Base-by-base conservation (phyloP, 92 coral and sea anemone genomes). In the Porites divaricata region DNA sequence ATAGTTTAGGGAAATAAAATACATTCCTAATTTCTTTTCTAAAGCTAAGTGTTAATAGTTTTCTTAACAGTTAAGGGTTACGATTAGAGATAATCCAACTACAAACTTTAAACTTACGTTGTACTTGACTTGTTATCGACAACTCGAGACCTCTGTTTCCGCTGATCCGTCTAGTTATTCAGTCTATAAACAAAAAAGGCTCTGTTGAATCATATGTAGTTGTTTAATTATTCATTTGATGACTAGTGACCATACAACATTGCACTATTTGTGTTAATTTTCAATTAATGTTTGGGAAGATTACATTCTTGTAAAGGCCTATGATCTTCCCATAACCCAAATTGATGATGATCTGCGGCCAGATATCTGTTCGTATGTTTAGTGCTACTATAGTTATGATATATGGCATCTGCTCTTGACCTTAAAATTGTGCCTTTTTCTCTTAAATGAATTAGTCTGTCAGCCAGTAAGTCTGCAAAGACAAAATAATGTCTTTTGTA, bases 141-240 rank as follows among this genome's bases (percentile, higher is more conserved):
- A 25, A 48, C 24, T 9, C 4, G 35, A 2, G 16, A 48, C 50
- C 76, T 71, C 10, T 45, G n/a, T 11, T 19, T 54, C 74, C 51
- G 4, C 48, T 17, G 78, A 13, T 53, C 35, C 16, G 16, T 54
- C 12, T 23, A 28, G 41, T 74, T 59, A 48, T 50, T 79, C 74
- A 79, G 9, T 13, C 75, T 67, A 23, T 50, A 22, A 50, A 79
- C 51, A 66, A 48, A 79, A 45, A 4, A 67, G 51, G 26, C 53
- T 53, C 75, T 67, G 8, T 75, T 74, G 16, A 62, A 59, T 63
- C 24, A 45, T 48, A 52, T 26, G 26, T 52, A 52, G 53, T 3
- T 23, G 54, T 23, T 53, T 4, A 75, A 75, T 80, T 80, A 80
- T 80, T 80, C 2, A 80, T 80, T 24, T 67, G 48, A 67, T 53